Percentiles rank a stretch among this genome's conserved stretches.
Evolutionary conservation across 2,797 vertebrate species (phyloP).

Genomic region (Enteromius thamalakanensis): DNA sequence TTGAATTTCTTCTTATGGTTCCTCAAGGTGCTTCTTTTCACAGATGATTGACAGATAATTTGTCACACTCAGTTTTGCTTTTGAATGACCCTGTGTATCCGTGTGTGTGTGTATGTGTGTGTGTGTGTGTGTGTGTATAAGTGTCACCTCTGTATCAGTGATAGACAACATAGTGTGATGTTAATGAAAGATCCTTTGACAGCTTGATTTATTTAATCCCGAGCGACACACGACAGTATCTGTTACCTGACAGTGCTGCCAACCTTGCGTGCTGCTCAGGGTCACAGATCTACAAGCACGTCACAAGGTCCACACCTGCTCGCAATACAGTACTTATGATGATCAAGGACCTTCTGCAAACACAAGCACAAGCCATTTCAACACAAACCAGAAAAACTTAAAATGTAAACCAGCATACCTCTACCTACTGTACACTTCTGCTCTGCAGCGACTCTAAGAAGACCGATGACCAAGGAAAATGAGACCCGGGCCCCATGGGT

Average conservation of each 20-base stretch:
- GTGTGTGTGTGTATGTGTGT: neutral
- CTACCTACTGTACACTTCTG: neutral
- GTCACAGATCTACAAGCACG: constrained; percentile 24
- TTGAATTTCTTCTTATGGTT: constrained; percentile 69
- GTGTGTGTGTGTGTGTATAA: neutral
- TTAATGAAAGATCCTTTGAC: constrained; percentile 32
- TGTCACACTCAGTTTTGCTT: constrained; percentile 65
- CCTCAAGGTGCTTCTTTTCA: constrained; percentile 69
- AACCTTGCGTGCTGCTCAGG: constrained; percentile 10
- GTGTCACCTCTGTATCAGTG: constrained; percentile 34
- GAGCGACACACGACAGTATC: neutral
- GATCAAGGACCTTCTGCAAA: constrained; percentile 20
- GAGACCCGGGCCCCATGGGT: constrained; percentile 37
- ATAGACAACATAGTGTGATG: constrained; percentile 30
- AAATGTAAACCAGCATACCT: neutral
- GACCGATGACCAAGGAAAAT: constrained; percentile 56
- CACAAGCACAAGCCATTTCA: constrained; percentile 2
- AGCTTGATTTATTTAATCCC: constrained; percentile 17
- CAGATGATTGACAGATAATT: constrained; percentile 67
- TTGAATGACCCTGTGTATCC: constrained; percentile 5
- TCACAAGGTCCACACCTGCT: constrained; percentile 21
- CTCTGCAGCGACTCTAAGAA: constrained; percentile 21
- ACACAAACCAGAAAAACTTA: neutral
- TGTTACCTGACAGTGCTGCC: constrained; percentile 22
- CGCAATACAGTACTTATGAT: neutral